Evolutionary conservation across 2,888 invertebrate species (phyloP).

Genomic region (Eugnorisma glareosa): DNA sequence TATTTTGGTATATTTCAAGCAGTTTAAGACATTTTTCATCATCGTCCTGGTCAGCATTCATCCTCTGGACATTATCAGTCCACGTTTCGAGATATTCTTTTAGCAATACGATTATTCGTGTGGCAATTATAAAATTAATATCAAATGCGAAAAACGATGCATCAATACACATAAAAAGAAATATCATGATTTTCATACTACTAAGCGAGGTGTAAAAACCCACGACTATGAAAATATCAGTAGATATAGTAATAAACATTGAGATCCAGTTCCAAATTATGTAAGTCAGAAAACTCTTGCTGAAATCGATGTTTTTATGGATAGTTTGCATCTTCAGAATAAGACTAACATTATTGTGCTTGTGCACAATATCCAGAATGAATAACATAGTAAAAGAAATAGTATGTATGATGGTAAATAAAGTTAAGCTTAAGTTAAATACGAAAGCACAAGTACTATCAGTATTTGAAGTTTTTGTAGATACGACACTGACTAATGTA

Average conservation of each 20-base stretch:
- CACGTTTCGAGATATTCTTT: slow-evolving; percentile 22
- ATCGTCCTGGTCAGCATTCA: neutral
- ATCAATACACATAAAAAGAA: slow-evolving; percentile 3
- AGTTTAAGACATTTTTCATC: slow-evolving; percentile 6
- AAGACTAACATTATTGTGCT: slow-evolving; percentile 29
- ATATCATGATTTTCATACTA: accelerated
- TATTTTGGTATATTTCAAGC: slow-evolving; percentile 6
- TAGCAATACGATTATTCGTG: slow-evolving; percentile 19
- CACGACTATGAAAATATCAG: neutral
- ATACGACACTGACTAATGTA: accelerated
- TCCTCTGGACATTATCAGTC: neutral
- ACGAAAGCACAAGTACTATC: neutral
- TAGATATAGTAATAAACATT: neutral
- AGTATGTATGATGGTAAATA: neutral
- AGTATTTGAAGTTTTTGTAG: neutral
- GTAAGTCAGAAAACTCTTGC: slow-evolving; percentile 14
- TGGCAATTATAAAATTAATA: slow-evolving; percentile 9
- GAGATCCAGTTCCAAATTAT: slow-evolving; percentile 49
- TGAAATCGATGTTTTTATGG: slow-evolving; percentile 28
- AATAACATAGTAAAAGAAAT: slow-evolving; percentile 16
- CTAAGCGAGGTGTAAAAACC: neutral
- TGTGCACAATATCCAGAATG: slow-evolving; percentile 21
- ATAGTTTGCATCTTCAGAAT: slow-evolving; percentile 51
- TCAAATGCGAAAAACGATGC: slow-evolving; percentile 3
- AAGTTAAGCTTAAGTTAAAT: neutral